Conservation (phyloP, 2,888 invertebrate species). For the Helleia helle region DNA sequence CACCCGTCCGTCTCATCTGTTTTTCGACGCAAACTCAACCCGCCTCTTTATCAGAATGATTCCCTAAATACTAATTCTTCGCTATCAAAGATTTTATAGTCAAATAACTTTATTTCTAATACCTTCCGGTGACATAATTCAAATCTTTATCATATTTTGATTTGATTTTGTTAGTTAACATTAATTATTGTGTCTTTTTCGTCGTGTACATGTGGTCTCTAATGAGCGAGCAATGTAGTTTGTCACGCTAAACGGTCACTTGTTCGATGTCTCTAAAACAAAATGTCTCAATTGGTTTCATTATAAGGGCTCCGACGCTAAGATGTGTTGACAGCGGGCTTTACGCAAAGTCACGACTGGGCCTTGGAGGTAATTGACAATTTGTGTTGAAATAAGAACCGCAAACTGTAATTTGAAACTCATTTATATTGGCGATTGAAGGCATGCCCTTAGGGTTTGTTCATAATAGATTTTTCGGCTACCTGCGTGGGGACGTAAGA, state of each 20-base stretch:
- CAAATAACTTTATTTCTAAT: too few relatives aligned
- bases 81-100: too few relatives aligned
- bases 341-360: conserved; percentile 20
- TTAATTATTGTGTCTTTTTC: too few relatives aligned
- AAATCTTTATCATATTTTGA: too few relatives aligned
- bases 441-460: conserved; percentile 23
- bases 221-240: not conserved
- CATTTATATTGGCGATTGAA: conserved; percentile 24
- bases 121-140: too few relatives aligned
- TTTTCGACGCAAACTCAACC: too few relatives aligned
- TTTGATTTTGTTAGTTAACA: too few relatives aligned
- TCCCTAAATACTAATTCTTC: too few relatives aligned
- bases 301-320: not conserved
- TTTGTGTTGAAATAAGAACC: conserved; percentile 22
- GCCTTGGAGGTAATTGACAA: conserved; percentile 20
- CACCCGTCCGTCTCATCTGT: too few relatives aligned
- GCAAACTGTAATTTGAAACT: conserved; percentile 25
- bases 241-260: not conserved
- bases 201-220: too few relatives aligned
- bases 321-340: not conserved
- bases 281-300: too few relatives aligned
- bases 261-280: not conserved
- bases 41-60: too few relatives aligned
- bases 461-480: conserved; percentile 5
- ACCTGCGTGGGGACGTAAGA: not conserved